These are phyloP conservation scores for Danio aesculapii DNA, from an alignment of 2,797 vertebrate genomes.

Conservation along the genomic window DNA sequence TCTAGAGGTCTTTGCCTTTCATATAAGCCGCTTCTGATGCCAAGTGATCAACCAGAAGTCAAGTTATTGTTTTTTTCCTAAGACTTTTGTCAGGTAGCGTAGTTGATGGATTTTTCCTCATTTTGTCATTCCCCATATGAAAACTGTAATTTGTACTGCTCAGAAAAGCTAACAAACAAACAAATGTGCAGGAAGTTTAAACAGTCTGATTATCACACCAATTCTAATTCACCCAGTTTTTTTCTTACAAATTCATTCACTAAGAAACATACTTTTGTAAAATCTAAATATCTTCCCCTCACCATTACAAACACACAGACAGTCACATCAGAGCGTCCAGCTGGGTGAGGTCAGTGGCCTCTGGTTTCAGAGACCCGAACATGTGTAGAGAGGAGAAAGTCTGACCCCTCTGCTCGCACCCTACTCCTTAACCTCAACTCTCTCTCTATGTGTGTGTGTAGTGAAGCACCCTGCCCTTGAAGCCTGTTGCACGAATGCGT, in stretches of 20 bases:
- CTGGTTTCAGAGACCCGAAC: constrained; percentile 41
- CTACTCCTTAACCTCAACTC: constrained; percentile 45
- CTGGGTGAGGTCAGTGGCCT: constrained; percentile 58
- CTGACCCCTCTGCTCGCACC: constrained; percentile 34
- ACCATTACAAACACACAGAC: constrained; percentile 5
- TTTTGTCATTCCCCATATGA: neutral
- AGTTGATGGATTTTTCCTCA: neutral
- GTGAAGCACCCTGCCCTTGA: constrained; percentile 32
- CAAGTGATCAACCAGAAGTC: no score
- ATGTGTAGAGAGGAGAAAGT: constrained; percentile 53
- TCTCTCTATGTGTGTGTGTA: constrained; percentile 26
- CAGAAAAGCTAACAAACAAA: neutral
- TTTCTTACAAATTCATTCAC: neutral
- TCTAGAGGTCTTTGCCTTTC: no score
- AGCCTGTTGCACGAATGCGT: constrained; percentile 37
- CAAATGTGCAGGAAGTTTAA: neutral
- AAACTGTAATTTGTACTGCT: neutral
- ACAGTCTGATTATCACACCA: neutral
- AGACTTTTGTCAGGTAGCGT: no score
- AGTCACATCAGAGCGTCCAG: constrained; percentile 49
- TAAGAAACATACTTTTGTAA: no score
- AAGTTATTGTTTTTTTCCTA: no score
- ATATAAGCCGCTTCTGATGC: no score
- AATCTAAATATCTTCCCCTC: neutral
- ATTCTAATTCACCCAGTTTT: neutral